Percentiles rank a stretch among this genome's conserved stretches.
phyloP scores from a whole-genome alignment of 92 coral and sea anemone genomes.

The Scolanthus callimorphus region DNA sequence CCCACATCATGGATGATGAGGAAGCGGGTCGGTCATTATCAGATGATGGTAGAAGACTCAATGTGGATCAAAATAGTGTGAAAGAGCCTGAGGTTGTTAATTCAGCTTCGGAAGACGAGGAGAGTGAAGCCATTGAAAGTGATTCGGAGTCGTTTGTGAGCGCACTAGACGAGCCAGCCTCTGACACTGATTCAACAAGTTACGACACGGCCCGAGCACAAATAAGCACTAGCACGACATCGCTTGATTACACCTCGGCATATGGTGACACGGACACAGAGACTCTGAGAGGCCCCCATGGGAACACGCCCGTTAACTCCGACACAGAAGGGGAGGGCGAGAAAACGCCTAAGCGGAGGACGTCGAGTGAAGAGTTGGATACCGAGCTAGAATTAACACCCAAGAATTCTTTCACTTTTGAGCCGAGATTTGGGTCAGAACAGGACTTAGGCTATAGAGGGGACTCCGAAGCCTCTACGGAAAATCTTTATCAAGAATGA shows the following conservation, averaged over 20 bases:
- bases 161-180: conserved; percentile 80
- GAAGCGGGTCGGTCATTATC: too few species aligned
- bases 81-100: too few species aligned
- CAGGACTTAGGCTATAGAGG: conserved; percentile 78
- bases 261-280: conserved; percentile 41
- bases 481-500: conserved; percentile 19
- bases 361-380: conserved; percentile 5
- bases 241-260: conserved; percentile 51
- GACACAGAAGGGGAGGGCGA: conserved; percentile 62
- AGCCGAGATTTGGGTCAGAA: conserved; percentile 37
- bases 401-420: conserved; percentile 4
- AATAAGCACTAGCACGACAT: conserved; percentile 55
- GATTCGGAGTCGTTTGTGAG: conserved; percentile 82
- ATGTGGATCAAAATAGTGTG: too few species aligned
- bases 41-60: too few species aligned
- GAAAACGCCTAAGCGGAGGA: conserved; percentile 23
- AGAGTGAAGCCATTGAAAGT: conserved; percentile 50
- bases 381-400: conserved; percentile 8
- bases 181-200: conserved; percentile 76
- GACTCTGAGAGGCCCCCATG: conserved; percentile 15
- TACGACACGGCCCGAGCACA: conserved; percentile 62
- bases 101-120: conserved; percentile 11
- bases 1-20: too few species aligned
- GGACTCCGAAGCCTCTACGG: conserved; percentile 67
- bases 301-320: conserved; percentile 70